Conservation (phyloP, 2,888 invertebrate species). For the Blomia tropicalis region DNA sequence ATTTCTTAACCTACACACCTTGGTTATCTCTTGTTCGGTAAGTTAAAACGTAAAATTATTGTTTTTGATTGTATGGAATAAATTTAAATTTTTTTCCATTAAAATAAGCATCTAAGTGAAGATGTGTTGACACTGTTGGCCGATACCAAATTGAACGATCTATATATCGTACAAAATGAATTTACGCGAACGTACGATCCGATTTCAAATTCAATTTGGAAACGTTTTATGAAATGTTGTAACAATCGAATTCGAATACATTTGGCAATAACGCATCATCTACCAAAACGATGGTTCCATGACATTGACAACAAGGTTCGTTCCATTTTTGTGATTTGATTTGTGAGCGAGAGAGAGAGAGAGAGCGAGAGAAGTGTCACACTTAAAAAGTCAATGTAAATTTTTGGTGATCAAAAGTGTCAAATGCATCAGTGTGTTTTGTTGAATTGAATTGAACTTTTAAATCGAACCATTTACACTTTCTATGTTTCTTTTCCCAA, state of each 20-base stretch:
- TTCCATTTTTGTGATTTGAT: no score
- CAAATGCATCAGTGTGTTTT: no score
- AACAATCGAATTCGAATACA: neutral
- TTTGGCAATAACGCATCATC: neutral
- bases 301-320: neutral
- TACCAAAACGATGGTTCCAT: neutral
- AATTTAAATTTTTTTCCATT: neutral
- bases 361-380: neutral
- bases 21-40: constrained; percentile 44
- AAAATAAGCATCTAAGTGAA: constrained; percentile 27
- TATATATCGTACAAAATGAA: constrained; percentile 55
- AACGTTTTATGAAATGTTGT: constrained; percentile 32
- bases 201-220: constrained; percentile 39
- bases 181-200: constrained; percentile 34
- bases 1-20: constrained; percentile 53
- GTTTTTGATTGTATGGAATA: no score
- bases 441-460: no score
- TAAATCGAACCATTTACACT: no score
- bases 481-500: no score
- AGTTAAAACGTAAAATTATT: constrained; percentile 1
- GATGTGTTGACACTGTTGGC: constrained; percentile 30
- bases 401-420: no score
- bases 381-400: neutral
- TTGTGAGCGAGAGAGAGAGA: no score
- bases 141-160: constrained; percentile 42